Percentiles rank a stretch among this genome's conserved stretches.
phyloP scores from a whole-genome alignment of 2,888 invertebrate genomes.

The Aradus depressus region DNA sequence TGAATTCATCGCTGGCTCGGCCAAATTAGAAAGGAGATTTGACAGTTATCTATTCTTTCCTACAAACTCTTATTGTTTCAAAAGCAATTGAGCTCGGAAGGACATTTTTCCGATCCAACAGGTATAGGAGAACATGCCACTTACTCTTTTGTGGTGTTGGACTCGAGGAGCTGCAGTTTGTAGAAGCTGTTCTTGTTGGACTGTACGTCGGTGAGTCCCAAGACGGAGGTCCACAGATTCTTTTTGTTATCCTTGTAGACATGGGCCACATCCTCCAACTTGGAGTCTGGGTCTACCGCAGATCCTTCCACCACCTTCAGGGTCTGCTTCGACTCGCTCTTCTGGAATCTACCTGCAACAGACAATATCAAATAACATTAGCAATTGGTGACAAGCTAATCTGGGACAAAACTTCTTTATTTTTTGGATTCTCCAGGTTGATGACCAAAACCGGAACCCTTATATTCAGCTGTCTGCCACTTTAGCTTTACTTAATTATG shows the following conservation, averaged over 20 bases:
- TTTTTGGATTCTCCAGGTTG: no score
- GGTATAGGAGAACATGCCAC: conserved; percentile 28
- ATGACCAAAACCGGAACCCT: no score
- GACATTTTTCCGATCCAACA: not conserved
- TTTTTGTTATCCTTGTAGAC: conserved; percentile 52
- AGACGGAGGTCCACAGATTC: conserved; percentile 62
- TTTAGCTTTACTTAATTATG: not conserved
- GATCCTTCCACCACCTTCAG: conserved; percentile 69
- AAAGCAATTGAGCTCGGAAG: not conserved
- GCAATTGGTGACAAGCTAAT: not conserved
- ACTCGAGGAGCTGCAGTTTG: conserved; percentile 79
- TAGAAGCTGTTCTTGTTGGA: conserved; percentile 86
- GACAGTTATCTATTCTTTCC: no score
- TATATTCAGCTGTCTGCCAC: not conserved
- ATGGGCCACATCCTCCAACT: conserved; percentile 64
- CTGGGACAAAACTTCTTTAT: no score
- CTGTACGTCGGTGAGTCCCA: conserved; percentile 77
- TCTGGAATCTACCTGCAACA: conserved; percentile 25
- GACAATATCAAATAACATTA: not conserved
- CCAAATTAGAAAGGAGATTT: no score
- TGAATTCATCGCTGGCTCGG: no score
- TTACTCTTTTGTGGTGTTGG: conserved; percentile 53
- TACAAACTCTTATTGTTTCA: no score
- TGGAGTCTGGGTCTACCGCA: conserved; percentile 87
- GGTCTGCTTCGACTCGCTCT: conserved; percentile 42